Evolutionary conservation across 2,113 vertebrate species (phyloP), one percentile per base, ranked within the genome.

Genomic region (Erythrolamprus reginae): DNA sequence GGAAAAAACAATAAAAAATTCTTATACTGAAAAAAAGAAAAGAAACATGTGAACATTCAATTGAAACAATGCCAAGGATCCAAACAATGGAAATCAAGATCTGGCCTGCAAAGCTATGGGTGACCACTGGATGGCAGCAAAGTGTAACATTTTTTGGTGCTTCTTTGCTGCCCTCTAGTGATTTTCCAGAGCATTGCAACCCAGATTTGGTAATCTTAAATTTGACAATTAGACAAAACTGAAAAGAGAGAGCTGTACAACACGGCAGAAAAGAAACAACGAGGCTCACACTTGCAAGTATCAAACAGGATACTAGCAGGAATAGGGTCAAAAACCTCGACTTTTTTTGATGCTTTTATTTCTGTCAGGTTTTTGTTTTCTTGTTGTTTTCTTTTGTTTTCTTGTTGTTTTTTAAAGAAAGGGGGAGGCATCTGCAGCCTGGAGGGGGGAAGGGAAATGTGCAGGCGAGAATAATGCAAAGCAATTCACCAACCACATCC

Each of bases 401-500:
- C 33, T 77, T 77, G 70, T 77, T 77, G 24, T 82, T 82, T 92
- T 61, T 53, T 83, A 55, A 47, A 58, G 82, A 51, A 52, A 82
- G 28, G 51, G 70, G 83, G n/a, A 89, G 70, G 84, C 70, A 61
- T 65, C 42, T 24, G 61, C n/a, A 47, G 23, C 55, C 23, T 1
- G 2, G 53, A 21, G 21, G 55, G 21, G 53, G 21, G 21, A 23
- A 7, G 23, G 23, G 55, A 0, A 55, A 55, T 56, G 38, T 15
- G 2, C 53, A 84, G 88, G 85, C 33, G 38, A 55, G 38, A 83
- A 84, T 48, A 90, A 84, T 52, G 55, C 55, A 87, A 90, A 87
- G 51, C 86, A 89, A 92, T 92, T 92, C 52, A 53, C 3, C 86
- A 89, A 92, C 85, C 91, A 88, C 91, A 90, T 70, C 77, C 91